Base-by-base conservation (phyloP, 2,888 invertebrate genomes). In the Cyrtodaria siliqua region DNA sequence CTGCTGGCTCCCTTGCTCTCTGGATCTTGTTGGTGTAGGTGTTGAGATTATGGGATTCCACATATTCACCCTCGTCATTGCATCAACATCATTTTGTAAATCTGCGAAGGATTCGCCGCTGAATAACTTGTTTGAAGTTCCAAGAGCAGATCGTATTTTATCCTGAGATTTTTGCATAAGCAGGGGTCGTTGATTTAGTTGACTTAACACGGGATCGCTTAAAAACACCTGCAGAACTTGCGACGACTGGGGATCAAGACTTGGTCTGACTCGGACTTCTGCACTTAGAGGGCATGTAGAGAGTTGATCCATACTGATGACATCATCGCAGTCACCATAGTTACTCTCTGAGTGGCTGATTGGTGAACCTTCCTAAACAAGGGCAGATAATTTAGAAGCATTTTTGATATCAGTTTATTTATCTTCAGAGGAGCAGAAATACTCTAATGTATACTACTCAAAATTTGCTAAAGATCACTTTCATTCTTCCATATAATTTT, bases 211-310 rank as follows among this genome's bases (percentile, higher is more conserved):
- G 18, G 80, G 80, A 50, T 80, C 76, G 23, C 71, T 66, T 18
- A 80, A 26, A 50, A 80, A 73, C 59, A 56, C 63, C 42, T 80
- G 66, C 2, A 76, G 44, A 24, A 42, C 38, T 14, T 61, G 67
- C 2, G 66, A 73, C 9, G 50, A 16, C 9, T 49, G 6, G 9
- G 40, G n/a, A 12, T 59, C 53, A 20, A 29, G 20, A 0, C 24
- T 24, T 2, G 18, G n/a, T 14, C 40, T 27, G 18, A 69, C 12
- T 24, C 18, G 61, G 27, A 55, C 16, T 29, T 69, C 56, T 26
- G 79, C 81, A 23, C 83, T 80, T 26, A 86, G 76, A 38, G 86
- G 85, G n/a, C 79, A 79, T 8, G 88, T 88, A 23, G 86, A 87
- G 23, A 88, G 77, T 29, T 70, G 73, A 60, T 81, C 83, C 0